Evolutionary conservation across 2,113 vertebrate genomes (phyloP), one percentile per base, ranked within the genome.

Genomic region (Chlamydotis undulata): DNA sequence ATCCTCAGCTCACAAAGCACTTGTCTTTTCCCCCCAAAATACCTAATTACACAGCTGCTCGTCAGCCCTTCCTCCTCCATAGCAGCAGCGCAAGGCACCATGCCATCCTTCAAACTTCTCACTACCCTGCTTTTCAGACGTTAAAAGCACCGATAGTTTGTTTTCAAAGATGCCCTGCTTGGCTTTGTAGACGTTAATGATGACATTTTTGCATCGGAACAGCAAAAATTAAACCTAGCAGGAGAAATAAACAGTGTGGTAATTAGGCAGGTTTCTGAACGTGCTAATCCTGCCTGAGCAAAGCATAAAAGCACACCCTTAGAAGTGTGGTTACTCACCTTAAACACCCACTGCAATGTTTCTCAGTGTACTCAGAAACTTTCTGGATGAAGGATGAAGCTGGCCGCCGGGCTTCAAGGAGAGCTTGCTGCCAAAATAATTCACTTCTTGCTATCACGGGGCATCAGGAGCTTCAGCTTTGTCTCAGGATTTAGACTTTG

Each of bases 111-210:
- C 35, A 49, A 64, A 19, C 26, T 21, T 24, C 70, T 61, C 63
- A 26, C 29, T 24, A 39, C 70, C 3, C 15, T 71, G 65, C 43
- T 83, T 82, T 64, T 63, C 77, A 83, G 41, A 26, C 7, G 2
- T 18, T 39, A 49, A 69, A 79, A 55, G 8, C 67, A 19, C n/a
- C 4, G 5, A n/a, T 10, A 53, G 17, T 37, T 53, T 57, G 53
- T 22, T 61, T 84, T 96, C 78, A 87, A 53, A 80, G 87, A 59
- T 87, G 78, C 45, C 33, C 63, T 87, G 26, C 81, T 92, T 95
- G 61, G 65, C 87, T 83, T 50, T 91, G 29, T 65, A 22, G 49
- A 60, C 61, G 52, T 49, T 83, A 80, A 74, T 24, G 50, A 78
- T 64, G 55, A 26, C n/a, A 23, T 50, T 85, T 87, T 75, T 63